Percentiles rank a stretch among this genome's conserved stretches.
Evolutionary conservation across 2,888 invertebrate genomes (phyloP).

Genomic region (Hyposoter didymator): DNA sequence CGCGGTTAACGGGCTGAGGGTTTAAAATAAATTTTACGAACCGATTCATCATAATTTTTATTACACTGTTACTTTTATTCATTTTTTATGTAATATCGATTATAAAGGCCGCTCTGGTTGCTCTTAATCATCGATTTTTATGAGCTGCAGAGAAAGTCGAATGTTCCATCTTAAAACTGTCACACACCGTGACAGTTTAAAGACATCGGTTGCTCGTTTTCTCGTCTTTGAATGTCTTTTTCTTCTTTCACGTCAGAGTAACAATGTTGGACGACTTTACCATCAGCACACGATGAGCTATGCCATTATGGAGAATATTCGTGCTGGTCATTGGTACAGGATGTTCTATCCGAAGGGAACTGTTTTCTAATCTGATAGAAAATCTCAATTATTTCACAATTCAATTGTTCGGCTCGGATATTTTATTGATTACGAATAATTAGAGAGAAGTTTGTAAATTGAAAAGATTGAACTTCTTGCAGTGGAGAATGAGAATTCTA

Average conservation of each 20-base stretch:
- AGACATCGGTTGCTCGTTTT: background rate
- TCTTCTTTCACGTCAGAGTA: background rate
- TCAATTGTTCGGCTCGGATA: background rate
- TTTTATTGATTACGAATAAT: background rate
- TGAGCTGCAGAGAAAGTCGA: conserved; percentile 20
- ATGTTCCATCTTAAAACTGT: background rate
- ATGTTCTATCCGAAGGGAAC: background rate
- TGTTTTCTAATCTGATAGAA: background rate
- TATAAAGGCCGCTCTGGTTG: background rate
- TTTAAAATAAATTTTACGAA: too few relatives aligned
- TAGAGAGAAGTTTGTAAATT: background rate
- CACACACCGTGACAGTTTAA: background rate
- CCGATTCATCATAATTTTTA: too few relatives aligned
- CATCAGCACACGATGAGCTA: background rate
- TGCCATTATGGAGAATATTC: background rate
- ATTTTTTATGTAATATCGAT: background rate
- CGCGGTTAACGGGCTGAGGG: too few relatives aligned
- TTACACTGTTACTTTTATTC: too few relatives aligned
- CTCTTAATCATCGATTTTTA: conserved; percentile 21
- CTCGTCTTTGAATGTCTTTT: background rate
- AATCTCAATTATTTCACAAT: background rate
- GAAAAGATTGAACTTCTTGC: background rate
- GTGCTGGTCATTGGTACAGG: background rate
- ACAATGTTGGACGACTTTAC: background rate
- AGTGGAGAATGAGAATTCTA: background rate